Conservation (phyloP, 1,140 invertebrate genomes). For the Scaptodrosophila lebanonensis region DNA sequence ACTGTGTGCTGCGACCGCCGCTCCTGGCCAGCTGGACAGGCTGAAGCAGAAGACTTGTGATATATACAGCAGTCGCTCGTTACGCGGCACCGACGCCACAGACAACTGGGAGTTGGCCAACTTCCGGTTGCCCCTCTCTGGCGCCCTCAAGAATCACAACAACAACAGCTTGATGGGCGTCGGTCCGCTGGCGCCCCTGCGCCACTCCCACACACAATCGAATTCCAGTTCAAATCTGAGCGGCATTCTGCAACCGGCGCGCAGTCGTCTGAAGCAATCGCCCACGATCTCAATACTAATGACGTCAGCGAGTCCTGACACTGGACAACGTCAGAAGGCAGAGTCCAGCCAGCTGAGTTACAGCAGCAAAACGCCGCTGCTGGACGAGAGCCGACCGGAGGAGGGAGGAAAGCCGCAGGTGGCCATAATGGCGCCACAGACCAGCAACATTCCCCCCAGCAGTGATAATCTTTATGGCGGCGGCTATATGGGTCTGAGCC, state of each 20-base stretch:
- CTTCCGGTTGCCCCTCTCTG: conserved; percentile 64
- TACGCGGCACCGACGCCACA: conserved; percentile 21
- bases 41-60: conserved; percentile 24
- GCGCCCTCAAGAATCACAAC: conserved; percentile 55
- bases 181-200: background rate
- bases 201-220: conserved; percentile 36
- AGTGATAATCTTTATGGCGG: conserved; percentile 41
- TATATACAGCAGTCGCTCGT: conserved; percentile 61
- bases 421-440: conserved; percentile 27
- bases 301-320: conserved; percentile 27
- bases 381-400: conserved; percentile 9
- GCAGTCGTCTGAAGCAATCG: conserved; percentile 49
- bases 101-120: conserved; percentile 66
- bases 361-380: conserved; percentile 40
- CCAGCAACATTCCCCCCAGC: conserved; percentile 53
- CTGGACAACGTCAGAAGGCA: conserved; percentile 40
- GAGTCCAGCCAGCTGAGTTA: conserved; percentile 63
- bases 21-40: conserved; percentile 7
- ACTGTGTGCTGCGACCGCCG: background rate
- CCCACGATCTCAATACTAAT: conserved; percentile 70
- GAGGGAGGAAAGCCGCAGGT: conserved; percentile 24
- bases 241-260: conserved; percentile 53
- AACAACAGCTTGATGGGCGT: conserved; percentile 33
- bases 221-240: conserved; percentile 69
- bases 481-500: too few relatives aligned